phyloP scores from a whole-genome alignment of 2,113 vertebrate genomes.

The Ictalurus furcatus region DNA sequence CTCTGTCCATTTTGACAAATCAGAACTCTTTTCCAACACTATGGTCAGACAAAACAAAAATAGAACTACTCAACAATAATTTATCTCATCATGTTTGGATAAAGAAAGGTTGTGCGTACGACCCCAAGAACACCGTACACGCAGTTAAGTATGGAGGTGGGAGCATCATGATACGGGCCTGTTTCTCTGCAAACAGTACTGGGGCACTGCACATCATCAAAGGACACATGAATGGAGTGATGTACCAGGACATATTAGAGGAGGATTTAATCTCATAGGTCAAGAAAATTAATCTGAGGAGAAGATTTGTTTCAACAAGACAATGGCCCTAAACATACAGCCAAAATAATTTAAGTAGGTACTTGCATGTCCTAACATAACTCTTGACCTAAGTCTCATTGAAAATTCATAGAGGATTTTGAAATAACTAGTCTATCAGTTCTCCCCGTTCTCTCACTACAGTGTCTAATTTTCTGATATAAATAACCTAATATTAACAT shows the following conservation, averaged over 20 bases:
- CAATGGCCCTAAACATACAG: not conserved
- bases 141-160: not conserved
- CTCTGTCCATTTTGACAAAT: no score
- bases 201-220: not conserved
- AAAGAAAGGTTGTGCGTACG: not conserved
- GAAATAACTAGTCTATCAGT: not conserved
- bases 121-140: not conserved
- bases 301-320: not conserved
- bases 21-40: no score
- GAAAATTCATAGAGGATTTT: not conserved
- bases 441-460: no score
- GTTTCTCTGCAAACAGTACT: not conserved
- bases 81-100: not conserved
- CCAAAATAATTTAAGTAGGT: not conserved
- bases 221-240: not conserved
- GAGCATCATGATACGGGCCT: not conserved
- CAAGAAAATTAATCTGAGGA: not conserved
- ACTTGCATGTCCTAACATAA: not conserved
- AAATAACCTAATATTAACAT: no score
- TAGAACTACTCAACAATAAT: not conserved
- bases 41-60: not conserved
- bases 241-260: not conserved
- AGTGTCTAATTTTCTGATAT: no score
- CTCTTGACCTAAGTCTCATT: not conserved
- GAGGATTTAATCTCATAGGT: not conserved